Base-by-base conservation (phyloP, 2,888 invertebrate species). In the Schizaphis graminum region DNA sequence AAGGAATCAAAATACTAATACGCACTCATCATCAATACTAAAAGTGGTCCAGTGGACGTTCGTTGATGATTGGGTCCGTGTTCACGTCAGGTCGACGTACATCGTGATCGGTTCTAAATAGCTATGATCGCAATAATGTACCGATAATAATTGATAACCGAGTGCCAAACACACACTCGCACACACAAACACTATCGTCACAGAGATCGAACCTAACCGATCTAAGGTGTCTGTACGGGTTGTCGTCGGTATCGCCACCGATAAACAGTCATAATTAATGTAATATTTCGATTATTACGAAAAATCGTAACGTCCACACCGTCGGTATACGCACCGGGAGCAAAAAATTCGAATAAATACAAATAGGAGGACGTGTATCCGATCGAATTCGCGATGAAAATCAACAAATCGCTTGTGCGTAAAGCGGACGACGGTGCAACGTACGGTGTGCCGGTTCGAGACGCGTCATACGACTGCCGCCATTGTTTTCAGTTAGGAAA, bases 401-500 rank as follows among this genome's bases (percentile, higher is more conserved):
- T 21, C 47, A 84, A 56, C 84, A 89, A n/a, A 77, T 53, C 77
- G 77, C 77, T 77, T 41, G n/a, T 53, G 24, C 91, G 49, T 16
- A 24, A 44, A 28, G 41, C 61, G 86, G 67, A 94, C 85, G 94
- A 26, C 67, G 91, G 26, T 5, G 28, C 67, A 28, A 86, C 87
- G 61, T 49, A 86, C 94, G 67, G 53, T 28, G 1, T 91, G 35
- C 86, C 85, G n/a, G 44, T 67, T 53, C 87, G 86, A 67, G 67
- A 94, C 94, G 94, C 91, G 94, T 94, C 94, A 91, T 94, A 94
- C 94, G 94, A 94, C 94, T 94, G 94, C 86, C 94, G 94, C 94
- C 94, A 94, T 94, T 94, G 94, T 94, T 94, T 91, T 94, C 94
- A 67, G 94, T 94, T 94, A 41, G 94, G 94, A 94, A 94, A 94